Evolutionary conservation across 2,888 invertebrate species (phyloP).

Genomic region (Hetaerina titia): DNA sequence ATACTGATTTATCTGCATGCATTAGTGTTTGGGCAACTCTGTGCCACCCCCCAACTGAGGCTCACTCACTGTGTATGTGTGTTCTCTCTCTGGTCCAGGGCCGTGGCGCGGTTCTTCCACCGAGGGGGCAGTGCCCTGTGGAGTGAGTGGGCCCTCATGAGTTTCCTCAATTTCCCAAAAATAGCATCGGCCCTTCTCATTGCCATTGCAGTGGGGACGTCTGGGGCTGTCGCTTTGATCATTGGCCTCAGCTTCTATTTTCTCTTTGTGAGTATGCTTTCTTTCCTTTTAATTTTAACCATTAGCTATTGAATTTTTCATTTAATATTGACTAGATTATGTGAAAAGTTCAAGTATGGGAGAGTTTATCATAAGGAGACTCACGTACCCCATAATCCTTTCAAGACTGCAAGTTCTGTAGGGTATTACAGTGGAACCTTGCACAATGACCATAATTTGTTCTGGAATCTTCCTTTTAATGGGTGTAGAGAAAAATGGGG

Average conservation of each 20-base stretch:
- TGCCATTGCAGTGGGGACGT: slow-evolving; percentile 83
- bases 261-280: slow-evolving; percentile 80
- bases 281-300: no score
- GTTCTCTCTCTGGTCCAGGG: slow-evolving; percentile 74
- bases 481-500: no score
- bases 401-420: no score
- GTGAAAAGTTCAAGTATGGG: no score
- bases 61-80: neutral
- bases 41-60: neutral
- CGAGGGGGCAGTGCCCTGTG: slow-evolving; percentile 77
- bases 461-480: no score
- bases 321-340: no score
- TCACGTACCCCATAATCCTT: no score
- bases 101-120: slow-evolving; percentile 77
- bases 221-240: slow-evolving; percentile 86
- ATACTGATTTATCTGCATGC: no score
- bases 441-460: no score
- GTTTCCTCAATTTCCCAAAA: slow-evolving; percentile 85
- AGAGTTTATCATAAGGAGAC: no score
- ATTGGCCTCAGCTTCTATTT: slow-evolving; percentile 85
- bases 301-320: no score
- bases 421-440: no score
- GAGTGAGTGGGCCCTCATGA: slow-evolving; percentile 83
- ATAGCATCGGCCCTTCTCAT: slow-evolving; percentile 83
- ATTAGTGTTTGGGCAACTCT: neutral